Evolutionary conservation across 2,888 invertebrate species (phyloP).

Genomic region (Neoitamus cyanurus): DNA sequence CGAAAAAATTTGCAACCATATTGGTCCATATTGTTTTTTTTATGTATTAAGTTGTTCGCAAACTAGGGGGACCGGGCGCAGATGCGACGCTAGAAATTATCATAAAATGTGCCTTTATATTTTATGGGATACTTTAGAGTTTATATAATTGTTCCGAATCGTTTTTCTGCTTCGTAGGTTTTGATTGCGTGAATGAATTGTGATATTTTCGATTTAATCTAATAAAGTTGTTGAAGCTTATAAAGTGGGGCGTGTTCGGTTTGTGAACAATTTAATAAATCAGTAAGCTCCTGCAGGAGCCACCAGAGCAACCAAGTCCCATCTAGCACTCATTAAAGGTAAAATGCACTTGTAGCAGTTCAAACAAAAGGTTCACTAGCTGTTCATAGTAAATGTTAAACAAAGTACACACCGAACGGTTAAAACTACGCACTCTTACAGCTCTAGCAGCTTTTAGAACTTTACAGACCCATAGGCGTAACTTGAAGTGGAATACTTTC

Average conservation of each 20-base stretch:
- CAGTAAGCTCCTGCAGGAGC: neutral
- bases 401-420: neutral
- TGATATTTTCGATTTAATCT: constrained; percentile 31
- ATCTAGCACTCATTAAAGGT: neutral
- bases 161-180: constrained; percentile 13
- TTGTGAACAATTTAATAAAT: constrained; percentile 35
- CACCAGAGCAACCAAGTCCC: neutral
- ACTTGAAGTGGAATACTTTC: neutral
- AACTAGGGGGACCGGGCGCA: neutral
- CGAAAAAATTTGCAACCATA: too few relatives aligned
- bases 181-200: constrained; percentile 13
- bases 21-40: too few relatives aligned
- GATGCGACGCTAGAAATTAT: constrained; percentile 7
- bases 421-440: neutral
- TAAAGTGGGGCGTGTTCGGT: neutral
- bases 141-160: neutral
- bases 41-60: constrained; percentile 36
- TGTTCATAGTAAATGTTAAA: constrained; percentile 8
- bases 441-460: neutral
- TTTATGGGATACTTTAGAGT: constrained; percentile 15
- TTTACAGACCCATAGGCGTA: neutral
- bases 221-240: neutral
- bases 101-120: constrained; percentile 37
- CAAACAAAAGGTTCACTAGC: constrained; percentile 6
- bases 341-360: constrained; percentile 39